Conservation (phyloP, 2,113 vertebrate genomes). For the Geococcyx californianus region DNA sequence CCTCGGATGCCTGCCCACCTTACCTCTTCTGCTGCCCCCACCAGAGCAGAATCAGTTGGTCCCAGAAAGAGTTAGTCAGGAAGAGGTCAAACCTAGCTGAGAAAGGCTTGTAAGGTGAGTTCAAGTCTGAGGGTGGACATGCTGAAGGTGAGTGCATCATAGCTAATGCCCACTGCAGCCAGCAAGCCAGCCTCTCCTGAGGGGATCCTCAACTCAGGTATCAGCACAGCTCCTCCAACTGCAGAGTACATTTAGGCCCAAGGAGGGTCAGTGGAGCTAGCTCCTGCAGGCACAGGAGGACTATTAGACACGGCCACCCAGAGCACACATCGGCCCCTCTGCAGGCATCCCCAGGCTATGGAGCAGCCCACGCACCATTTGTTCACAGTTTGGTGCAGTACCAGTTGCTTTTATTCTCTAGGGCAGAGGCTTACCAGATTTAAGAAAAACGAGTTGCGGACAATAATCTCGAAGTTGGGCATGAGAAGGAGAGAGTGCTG, state of each 20-base stretch:
- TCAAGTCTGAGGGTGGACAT: neutral
- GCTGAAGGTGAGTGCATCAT: neutral
- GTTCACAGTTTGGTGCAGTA: neutral
- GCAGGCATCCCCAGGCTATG: neutral
- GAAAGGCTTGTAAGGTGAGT: neutral
- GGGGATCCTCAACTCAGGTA: neutral
- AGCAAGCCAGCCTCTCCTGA: neutral
- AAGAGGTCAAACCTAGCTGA: neutral
- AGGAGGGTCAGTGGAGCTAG: neutral
- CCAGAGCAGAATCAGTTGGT: neutral
- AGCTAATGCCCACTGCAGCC: neutral
- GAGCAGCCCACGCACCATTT: neutral
- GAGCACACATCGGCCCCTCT: neutral
- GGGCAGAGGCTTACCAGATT: neutral
- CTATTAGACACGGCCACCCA: neutral
- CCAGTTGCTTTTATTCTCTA: neutral
- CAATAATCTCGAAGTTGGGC: neutral
- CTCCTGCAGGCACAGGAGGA: neutral
- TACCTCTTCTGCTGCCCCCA: neutral
- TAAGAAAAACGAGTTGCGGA: neutral
- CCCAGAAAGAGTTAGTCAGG: neutral
- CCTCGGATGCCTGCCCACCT: neutral
- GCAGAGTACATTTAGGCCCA: rapidly evolving
- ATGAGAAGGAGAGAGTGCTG: rapidly evolving
- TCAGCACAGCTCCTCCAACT: neutral